Percentiles rank a stretch among this genome's conserved stretches.
phyloP scores from a whole-genome alignment of 2,888 invertebrate species.

The Heteromurus nitidus region DNA sequence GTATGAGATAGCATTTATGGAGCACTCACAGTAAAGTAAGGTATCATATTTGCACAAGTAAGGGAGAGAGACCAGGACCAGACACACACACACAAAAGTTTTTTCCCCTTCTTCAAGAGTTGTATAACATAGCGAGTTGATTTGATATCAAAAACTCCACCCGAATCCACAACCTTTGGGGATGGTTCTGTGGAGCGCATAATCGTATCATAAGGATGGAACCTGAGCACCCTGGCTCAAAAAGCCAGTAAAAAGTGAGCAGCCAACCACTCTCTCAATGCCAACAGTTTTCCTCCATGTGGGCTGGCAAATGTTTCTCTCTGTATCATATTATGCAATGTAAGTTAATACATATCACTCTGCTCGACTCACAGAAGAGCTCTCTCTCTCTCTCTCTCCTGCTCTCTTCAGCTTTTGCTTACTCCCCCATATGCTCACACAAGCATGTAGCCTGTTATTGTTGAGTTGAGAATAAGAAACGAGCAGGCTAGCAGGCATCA shows the following conservation, averaged over 20 bases:
- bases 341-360: conserved; percentile 15
- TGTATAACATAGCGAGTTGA: background rate
- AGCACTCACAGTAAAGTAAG: background rate
- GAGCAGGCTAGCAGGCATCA: too few relatives aligned
- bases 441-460: too few relatives aligned
- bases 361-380: background rate
- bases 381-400: background rate
- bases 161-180: conserved; percentile 71
- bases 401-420: too few relatives aligned
- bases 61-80: background rate
- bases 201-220: conserved; percentile 71
- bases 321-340: conserved; percentile 25
- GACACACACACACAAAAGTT: background rate
- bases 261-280: conserved; percentile 70
- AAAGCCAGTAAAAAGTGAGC: conserved; percentile 70
- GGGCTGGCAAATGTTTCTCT: conserved; percentile 69
- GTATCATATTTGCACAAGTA: background rate
- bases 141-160: conserved; percentile 70
- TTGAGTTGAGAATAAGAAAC: too few relatives aligned
- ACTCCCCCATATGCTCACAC: too few relatives aligned
- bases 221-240: conserved; percentile 69
- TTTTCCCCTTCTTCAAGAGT: too few relatives aligned
- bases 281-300: conserved; percentile 72
- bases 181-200: conserved; percentile 70
- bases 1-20: too few relatives aligned